A percentile compares a stretch with the other conserved stretches of the same genome.
These are phyloP conservation scores for Nemotelus nigrinus DNA, from an alignment of 2,888 invertebrate species.

Conservation along the genomic window DNA sequence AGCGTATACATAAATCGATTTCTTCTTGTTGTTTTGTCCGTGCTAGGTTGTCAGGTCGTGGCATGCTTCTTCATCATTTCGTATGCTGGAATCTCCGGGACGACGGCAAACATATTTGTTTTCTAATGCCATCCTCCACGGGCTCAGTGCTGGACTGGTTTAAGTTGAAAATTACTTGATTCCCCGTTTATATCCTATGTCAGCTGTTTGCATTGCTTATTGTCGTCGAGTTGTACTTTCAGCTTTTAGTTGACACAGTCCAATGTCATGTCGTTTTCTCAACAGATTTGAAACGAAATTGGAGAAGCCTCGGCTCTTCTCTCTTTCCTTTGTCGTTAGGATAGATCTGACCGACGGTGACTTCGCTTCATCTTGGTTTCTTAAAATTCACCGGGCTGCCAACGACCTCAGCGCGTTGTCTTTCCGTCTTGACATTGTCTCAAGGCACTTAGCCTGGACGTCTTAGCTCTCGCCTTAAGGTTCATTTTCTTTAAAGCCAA, in stretches of 20 bases:
- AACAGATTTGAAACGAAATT: too few species aligned
- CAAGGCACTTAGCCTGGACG: too few species aligned
- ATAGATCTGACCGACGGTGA: too few species aligned
- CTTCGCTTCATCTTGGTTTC: too few species aligned
- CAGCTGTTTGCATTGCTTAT: slow-evolving; percentile 46
- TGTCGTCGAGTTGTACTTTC: slow-evolving; percentile 40
- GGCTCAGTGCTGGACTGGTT: too few species aligned
- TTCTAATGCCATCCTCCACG: background rate
- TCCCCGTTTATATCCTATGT: slow-evolving; percentile 27
- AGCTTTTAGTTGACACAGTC: background rate
- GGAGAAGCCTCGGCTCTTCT: too few species aligned
- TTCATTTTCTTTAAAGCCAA: too few species aligned
- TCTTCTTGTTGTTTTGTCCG: slow-evolving; percentile 22
- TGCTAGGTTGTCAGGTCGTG: slow-evolving; percentile 4
- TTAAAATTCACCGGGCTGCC: too few species aligned
- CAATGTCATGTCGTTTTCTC: background rate
- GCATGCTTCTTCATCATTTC: slow-evolving; percentile 27
- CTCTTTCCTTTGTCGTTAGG: too few species aligned
- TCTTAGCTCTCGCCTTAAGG: too few species aligned
- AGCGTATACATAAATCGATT: slow-evolving; percentile 45
- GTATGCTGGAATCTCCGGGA: slow-evolving; percentile 31
- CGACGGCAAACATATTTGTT: background rate
- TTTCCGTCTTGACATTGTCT: too few species aligned
- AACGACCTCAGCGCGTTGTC: too few species aligned
- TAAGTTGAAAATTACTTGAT: background rate